phyloP scores from a whole-genome alignment of 1,140 invertebrate genomes.

The Euschistus heros region DNA sequence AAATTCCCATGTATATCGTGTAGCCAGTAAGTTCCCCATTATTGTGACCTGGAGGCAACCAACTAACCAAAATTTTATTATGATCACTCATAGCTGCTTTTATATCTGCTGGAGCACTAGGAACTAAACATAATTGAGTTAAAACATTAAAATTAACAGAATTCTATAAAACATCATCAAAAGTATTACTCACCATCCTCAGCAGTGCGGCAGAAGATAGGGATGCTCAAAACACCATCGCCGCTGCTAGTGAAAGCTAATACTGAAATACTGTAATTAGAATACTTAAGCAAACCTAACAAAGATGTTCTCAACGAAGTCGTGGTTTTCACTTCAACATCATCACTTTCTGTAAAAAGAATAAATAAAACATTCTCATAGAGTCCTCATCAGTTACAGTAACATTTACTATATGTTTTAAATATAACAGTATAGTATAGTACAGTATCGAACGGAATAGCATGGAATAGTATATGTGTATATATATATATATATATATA shows the following conservation, averaged over 20 bases:
- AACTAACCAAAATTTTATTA: slow-evolving; percentile 77
- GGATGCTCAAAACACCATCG: slow-evolving; percentile 58
- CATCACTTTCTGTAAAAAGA: slow-evolving; percentile 28
- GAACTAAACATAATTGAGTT: slow-evolving; percentile 45
- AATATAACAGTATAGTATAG: too few relatives aligned
- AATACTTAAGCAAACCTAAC: slow-evolving; percentile 56
- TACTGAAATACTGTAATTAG: slow-evolving; percentile 73
- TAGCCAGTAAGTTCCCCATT: slow-evolving; percentile 70
- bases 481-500: too few relatives aligned
- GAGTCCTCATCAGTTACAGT: too few relatives aligned
- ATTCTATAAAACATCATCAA: not conserved
- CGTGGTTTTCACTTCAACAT: slow-evolving; percentile 46
- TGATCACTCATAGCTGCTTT: slow-evolving; percentile 75
- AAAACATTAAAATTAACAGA: too few relatives aligned
- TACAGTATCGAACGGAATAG: too few relatives aligned
- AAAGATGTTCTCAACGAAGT: slow-evolving; percentile 55
- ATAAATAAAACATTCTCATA: too few relatives aligned
- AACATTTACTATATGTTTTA: too few relatives aligned
- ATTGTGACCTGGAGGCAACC: slow-evolving; percentile 61
- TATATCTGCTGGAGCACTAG: slow-evolving; percentile 72
- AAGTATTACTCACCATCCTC: slow-evolving; percentile 51
- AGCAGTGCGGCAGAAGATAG: slow-evolving; percentile 63
- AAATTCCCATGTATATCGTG: slow-evolving; percentile 67
- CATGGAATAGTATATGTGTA: too few relatives aligned
- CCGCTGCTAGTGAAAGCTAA: slow-evolving; percentile 70